These are phyloP conservation scores for Cygnus olor DNA, from an alignment of 2,797 vertebrate species.

Conservation along the genomic window DNA sequence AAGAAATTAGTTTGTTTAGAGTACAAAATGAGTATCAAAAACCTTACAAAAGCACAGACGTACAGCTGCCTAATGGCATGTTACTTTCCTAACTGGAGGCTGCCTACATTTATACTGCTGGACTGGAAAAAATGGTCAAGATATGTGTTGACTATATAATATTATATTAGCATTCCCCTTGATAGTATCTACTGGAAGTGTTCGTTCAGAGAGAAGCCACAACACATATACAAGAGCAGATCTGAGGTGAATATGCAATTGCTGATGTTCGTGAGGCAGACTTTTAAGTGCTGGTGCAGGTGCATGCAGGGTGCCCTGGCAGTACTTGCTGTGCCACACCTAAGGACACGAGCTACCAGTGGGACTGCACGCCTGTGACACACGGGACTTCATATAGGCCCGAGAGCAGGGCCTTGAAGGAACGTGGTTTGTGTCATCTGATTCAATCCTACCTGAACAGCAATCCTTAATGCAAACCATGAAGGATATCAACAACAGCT, in stretches of 20 bases:
- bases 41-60: background rate
- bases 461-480: rapidly evolving
- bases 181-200: background rate
- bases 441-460: background rate
- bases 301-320: rapidly evolving
- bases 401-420: background rate
- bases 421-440: background rate
- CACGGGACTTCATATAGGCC: background rate
- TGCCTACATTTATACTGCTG: background rate
- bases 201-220: background rate
- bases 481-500: background rate
- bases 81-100: background rate
- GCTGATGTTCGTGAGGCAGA: background rate
- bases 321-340: background rate
- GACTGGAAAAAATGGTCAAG: background rate
- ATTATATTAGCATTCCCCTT: slow-evolving; percentile 24
- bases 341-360: background rate
- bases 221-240: background rate
- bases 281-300: background rate
- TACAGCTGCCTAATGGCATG: background rate
- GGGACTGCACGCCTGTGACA: background rate
- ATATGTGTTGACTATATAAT: background rate
- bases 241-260: background rate
- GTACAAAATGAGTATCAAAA: background rate
- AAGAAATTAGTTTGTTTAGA: background rate